These are phyloP conservation scores for Gadus chalcogrammus DNA, from an alignment of 2,113 vertebrate species.

Conservation along the genomic window DNA sequence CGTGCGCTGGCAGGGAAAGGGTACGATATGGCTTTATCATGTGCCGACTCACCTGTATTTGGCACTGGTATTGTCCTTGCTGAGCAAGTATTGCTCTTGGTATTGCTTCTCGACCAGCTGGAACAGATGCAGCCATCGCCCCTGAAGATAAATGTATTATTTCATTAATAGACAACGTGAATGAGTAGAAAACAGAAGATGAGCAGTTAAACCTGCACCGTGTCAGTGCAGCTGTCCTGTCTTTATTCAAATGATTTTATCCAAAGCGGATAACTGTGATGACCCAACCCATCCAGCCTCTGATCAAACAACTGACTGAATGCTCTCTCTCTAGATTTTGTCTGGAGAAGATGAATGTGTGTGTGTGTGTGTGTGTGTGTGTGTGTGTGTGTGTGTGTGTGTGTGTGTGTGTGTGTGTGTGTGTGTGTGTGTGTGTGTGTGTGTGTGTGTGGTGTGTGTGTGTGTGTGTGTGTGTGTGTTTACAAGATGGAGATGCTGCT, in stretches of 20 bases:
- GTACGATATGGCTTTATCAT: neutral
- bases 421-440: constrained; percentile 4
- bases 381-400: neutral
- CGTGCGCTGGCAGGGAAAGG: neutral
- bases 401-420: constrained; percentile 6
- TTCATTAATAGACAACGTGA: constrained; percentile 43
- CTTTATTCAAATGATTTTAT: too few relatives aligned
- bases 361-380: constrained; percentile 8
- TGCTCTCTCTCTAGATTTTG: too few relatives aligned
- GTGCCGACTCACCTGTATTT: constrained; percentile 79
- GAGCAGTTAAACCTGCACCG: constrained; percentile 2
- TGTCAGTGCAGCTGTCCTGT: neutral
- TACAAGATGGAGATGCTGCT: too few relatives aligned
- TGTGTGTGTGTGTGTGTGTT: neutral
- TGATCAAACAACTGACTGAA: too few relatives aligned
- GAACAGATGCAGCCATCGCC: constrained; percentile 88
- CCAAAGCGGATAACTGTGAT: too few relatives aligned
- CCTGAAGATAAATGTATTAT: constrained; percentile 55
- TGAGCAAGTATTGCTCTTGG: constrained; percentile 89
- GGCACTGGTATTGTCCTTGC: constrained; percentile 90
- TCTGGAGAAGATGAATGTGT: too few relatives aligned
- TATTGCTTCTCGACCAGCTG: constrained; percentile 89
- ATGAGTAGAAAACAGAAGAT: neutral
- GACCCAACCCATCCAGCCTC: too few relatives aligned
- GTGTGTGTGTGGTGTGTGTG: constrained; percentile 8